phyloP scores from a whole-genome alignment of 1,140 invertebrate genomes.

The Penaeus japonicus region DNA sequence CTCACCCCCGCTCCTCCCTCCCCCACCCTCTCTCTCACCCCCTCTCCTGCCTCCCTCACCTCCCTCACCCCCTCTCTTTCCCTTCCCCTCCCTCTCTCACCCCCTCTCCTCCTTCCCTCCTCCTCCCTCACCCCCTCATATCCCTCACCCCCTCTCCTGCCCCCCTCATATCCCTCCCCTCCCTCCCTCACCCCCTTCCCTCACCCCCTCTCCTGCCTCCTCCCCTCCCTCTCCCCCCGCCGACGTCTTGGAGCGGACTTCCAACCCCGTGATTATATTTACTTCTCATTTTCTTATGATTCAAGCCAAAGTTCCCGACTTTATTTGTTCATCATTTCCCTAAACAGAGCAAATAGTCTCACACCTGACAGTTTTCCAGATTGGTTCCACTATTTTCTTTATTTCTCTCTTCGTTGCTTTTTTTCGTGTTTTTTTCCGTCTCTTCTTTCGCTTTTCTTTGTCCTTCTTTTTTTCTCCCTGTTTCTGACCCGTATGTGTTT shows the following conservation, averaged over 20 bases:
- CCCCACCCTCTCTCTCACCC: not conserved
- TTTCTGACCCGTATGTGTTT: not conserved
- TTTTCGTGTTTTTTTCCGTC: not conserved
- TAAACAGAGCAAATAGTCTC: constrained; percentile 34
- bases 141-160: not conserved
- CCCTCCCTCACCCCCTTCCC: not conserved
- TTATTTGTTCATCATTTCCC: constrained; percentile 39
- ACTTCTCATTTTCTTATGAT: constrained; percentile 39
- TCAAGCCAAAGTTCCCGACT: not conserved
- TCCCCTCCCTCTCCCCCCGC: not conserved
- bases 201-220: not conserved
- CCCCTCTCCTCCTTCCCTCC: not conserved
- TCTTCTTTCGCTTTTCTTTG: not conserved
- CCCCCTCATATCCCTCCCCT: not conserved
- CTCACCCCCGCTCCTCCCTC: too few relatives aligned
- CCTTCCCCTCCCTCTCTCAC: not conserved
- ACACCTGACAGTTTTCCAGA: constrained; percentile 20
- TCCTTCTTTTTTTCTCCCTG: not conserved
- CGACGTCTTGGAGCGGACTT: not conserved
- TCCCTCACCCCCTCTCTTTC: constrained; percentile 2
- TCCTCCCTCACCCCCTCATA: not conserved
- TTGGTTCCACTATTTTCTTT: not conserved
- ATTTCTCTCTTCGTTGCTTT: not conserved
- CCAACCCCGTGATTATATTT: constrained; percentile 11
- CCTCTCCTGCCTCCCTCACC: not conserved